Evolutionary conservation across 2,113 vertebrate genomes (phyloP), one percentile per base, ranked within the genome.

Genomic region (Eudyptes chrysolophus): DNA sequence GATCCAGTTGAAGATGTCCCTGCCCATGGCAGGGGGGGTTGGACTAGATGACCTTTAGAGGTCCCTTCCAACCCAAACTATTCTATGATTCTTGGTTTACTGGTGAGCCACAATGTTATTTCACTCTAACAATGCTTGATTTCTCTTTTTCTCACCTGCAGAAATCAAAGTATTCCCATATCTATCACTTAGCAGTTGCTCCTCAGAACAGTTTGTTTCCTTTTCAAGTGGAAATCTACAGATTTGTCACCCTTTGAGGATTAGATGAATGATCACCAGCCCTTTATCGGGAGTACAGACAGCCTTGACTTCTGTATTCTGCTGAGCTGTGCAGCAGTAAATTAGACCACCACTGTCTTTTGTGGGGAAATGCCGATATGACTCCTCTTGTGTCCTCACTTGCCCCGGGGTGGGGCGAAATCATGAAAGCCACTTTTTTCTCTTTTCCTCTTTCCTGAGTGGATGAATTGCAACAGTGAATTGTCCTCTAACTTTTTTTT

Each of bases 171-270:
- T 79, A 72, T 96, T 94, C 80, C 88, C 69, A 58, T 16, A 77
- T 40, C 65, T 79, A 62, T 93, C 74, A n/a, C 93, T 95, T 92
- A 89, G 70, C 77, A 58, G 62, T 93, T 84, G 70, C 34, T 69
- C 13, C 72, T 91, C 87, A 14, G 70, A 77, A 78, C 60, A 81
- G 61, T 91, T 95, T 61, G 74, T 85, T 97, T 84, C 78, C 80
- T 95, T 91, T 92, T 85, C 62, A 93, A 94, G 82, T 87, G 81
- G 74, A 89, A 95, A 91, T 87, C 61, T 62, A 19, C 75, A 58
- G 84, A 46, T 95, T 97, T 87, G 78, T 82, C 62, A 72, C 36
- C 84, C 58, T 92, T 95, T 91, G 94, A 94, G 92, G 89, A 82
- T 87, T 29, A 88, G 57, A 76, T 65, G 87, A 88, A 76, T 84